Conservation (phyloP, 2,888 invertebrate genomes). For the Cerceris rybyensis region DNA sequence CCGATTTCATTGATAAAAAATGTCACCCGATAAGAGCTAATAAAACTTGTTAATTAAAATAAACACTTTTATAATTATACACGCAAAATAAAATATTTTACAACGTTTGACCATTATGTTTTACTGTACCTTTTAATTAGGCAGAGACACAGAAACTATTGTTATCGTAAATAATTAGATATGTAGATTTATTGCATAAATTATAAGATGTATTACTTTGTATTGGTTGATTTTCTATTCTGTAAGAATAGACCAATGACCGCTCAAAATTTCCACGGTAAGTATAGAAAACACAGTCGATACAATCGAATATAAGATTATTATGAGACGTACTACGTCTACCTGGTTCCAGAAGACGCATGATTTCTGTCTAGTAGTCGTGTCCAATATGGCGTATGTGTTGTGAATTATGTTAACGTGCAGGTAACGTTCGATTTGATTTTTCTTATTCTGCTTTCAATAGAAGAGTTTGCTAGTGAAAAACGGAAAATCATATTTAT, state of each 20-base stretch:
- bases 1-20: too few species aligned
- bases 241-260: conserved; percentile 13
- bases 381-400: conserved; percentile 76
- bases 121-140: too few species aligned
- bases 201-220: neutral
- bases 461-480: conserved; percentile 5
- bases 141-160: too few species aligned
- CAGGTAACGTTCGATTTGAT: conserved; percentile 70
- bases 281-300: conserved; percentile 35
- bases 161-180: too few species aligned
- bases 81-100: too few species aligned
- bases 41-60: too few species aligned
- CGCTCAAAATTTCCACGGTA: conserved; percentile 10
- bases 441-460: conserved; percentile 33
- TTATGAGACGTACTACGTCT: conserved; percentile 29
- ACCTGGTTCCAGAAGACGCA: conserved; percentile 41
- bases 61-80: too few species aligned
- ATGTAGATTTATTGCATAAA: neutral
- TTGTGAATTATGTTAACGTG: conserved; percentile 68
- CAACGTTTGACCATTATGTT: too few species aligned
- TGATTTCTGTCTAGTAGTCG: conserved; percentile 63
- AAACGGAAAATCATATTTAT: neutral
- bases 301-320: conserved; percentile 41
- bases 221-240: neutral
- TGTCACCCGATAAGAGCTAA: too few species aligned